Conservation (phyloP, 2,797 vertebrate genomes). For the Mormyrus proboscirostris region DNA sequence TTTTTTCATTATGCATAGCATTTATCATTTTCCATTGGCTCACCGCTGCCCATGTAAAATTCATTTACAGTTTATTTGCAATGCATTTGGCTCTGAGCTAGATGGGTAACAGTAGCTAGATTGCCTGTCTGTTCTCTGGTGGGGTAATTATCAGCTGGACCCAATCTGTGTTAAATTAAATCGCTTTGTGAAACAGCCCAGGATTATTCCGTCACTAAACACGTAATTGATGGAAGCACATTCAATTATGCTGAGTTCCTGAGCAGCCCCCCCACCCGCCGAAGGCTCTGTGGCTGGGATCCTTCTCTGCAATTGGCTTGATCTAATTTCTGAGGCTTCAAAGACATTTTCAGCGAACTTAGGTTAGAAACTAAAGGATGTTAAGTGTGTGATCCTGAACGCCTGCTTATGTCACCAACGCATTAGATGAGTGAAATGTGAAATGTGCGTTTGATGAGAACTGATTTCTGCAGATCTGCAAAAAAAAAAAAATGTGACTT, state of each 20-base stretch:
- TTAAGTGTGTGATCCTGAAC: neutral
- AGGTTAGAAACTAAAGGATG: neutral
- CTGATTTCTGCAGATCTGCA: neutral
- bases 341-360: neutral
- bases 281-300: neutral
- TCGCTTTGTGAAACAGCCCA: conserved; percentile 14
- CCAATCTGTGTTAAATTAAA: conserved; percentile 8
- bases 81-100: neutral
- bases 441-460: neutral
- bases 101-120: neutral
- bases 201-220: neutral
- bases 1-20: neutral
- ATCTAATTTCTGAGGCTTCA: neutral
- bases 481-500: neutral
- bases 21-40: neutral
- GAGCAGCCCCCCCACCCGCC: neutral
- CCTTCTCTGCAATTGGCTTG: neutral
- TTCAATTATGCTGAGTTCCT: neutral
- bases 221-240: conserved; percentile 8
- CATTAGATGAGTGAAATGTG: neutral
- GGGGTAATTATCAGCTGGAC: conserved; percentile 1
- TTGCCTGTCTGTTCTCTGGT: neutral
- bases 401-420: neutral
- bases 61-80: neutral
- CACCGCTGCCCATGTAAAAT: neutral